These are phyloP conservation scores for Diabrotica virgifera DNA, from an alignment of 1,140 invertebrate species.

Conservation along the genomic window DNA sequence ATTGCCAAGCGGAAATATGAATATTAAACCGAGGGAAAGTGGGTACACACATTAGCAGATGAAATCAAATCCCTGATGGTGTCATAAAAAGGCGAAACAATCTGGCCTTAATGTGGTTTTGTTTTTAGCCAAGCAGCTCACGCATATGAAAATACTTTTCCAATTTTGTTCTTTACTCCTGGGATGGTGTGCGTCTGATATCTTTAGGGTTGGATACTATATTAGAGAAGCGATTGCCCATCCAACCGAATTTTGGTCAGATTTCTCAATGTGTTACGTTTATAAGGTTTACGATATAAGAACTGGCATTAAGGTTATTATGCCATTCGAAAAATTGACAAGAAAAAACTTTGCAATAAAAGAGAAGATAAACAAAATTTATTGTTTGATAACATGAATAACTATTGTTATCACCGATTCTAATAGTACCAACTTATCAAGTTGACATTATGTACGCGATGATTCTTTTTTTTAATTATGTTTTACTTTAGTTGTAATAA, in stretches of 20 bases:
- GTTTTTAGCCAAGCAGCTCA: background rate
- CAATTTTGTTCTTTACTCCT: background rate
- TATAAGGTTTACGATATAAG: too few species aligned
- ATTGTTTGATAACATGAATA: too few species aligned
- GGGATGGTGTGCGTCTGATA: background rate
- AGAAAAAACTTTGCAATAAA: too few species aligned
- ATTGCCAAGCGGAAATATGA: background rate
- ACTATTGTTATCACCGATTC: too few species aligned
- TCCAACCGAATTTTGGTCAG: background rate
- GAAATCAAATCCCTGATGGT: background rate
- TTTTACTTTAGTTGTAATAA: too few species aligned
- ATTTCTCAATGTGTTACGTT: too few species aligned
- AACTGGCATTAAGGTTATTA: too few species aligned
- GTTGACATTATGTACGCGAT: too few species aligned
- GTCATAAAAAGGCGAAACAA: conserved; percentile 2
- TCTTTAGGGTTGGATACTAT: background rate
- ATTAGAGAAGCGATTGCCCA: background rate
- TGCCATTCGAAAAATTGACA: too few species aligned
- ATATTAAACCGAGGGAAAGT: background rate
- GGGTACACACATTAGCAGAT: background rate
- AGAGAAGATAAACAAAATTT: too few species aligned
- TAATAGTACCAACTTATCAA: too few species aligned
- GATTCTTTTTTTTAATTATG: too few species aligned
- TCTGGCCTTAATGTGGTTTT: background rate
- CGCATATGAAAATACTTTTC: background rate